Conservation (phyloP, 2,888 invertebrate genomes). For the Heliconius ethilla region DNA sequence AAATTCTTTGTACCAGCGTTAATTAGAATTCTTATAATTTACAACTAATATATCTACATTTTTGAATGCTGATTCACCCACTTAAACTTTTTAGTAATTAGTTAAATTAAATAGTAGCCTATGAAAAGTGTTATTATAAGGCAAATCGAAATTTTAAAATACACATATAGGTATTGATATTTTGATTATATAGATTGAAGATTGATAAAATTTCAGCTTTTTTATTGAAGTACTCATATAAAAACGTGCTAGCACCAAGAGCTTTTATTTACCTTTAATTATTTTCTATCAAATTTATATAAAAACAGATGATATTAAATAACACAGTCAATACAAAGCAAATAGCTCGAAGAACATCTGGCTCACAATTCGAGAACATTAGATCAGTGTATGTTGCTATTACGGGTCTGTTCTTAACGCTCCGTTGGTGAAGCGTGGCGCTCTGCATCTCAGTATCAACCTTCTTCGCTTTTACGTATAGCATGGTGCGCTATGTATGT, state of each 20-base stretch:
- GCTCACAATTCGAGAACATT: constrained; percentile 43
- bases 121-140: too few relatives aligned
- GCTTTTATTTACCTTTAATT: background rate
- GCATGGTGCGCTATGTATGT: constrained; percentile 32
- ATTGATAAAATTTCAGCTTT: too few relatives aligned
- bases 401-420: constrained; percentile 70
- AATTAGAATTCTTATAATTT: too few relatives aligned
- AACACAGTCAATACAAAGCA: constrained; percentile 29
- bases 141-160: too few relatives aligned
- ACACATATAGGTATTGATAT: too few relatives aligned
- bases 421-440: constrained; percentile 66
- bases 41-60: too few relatives aligned
- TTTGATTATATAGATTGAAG: too few relatives aligned
- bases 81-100: too few relatives aligned
- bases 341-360: constrained; percentile 43
- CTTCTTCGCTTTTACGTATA: constrained; percentile 50
- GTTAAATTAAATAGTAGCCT: too few relatives aligned
- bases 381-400: constrained; percentile 55
- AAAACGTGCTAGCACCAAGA: background rate
- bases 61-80: too few relatives aligned
- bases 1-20: too few relatives aligned
- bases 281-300: background rate
- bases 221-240: too few relatives aligned
- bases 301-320: constrained; percentile 19
- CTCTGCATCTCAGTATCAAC: constrained; percentile 58